phyloP scores from a whole-genome alignment of 2,113 vertebrate genomes.

The Phyllostomus hastatus region DNA sequence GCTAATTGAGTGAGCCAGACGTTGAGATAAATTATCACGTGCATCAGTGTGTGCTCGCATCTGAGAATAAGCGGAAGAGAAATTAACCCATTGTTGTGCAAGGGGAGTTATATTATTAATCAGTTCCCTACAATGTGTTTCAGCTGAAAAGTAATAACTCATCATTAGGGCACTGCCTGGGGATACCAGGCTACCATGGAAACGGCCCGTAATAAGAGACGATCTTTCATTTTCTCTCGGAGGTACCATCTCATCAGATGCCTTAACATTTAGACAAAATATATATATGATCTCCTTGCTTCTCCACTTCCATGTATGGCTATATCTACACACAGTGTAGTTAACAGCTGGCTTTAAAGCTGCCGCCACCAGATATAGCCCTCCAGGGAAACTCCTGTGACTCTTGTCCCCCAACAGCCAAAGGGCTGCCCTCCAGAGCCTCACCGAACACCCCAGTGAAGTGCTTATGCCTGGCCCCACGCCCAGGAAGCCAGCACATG shows the following conservation, averaged over 20 bases:
- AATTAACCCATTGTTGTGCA: constrained; percentile 31
- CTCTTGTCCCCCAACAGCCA: background rate
- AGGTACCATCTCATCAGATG: background rate
- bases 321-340: background rate
- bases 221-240: background rate
- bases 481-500: background rate
- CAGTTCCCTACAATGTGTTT: constrained; percentile 25
- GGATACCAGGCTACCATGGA: constrained; percentile 54
- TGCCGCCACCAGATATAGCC: background rate
- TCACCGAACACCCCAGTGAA: background rate
- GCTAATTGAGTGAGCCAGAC: background rate
- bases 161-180: constrained; percentile 17
- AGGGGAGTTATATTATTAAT: constrained; percentile 39
- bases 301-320: no score
- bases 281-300: background rate
- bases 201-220: constrained; percentile 5
- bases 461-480: background rate
- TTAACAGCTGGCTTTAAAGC: background rate
- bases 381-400: background rate
- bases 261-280: background rate
- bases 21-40: background rate
- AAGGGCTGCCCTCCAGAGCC: background rate
- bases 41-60: background rate
- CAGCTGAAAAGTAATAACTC: constrained; percentile 64
- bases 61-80: constrained; percentile 15